Percentiles rank a stretch among this genome's conserved stretches.
phyloP scores from a whole-genome alignment of 2,888 invertebrate species.

The Strigamia crassipes region DNA sequence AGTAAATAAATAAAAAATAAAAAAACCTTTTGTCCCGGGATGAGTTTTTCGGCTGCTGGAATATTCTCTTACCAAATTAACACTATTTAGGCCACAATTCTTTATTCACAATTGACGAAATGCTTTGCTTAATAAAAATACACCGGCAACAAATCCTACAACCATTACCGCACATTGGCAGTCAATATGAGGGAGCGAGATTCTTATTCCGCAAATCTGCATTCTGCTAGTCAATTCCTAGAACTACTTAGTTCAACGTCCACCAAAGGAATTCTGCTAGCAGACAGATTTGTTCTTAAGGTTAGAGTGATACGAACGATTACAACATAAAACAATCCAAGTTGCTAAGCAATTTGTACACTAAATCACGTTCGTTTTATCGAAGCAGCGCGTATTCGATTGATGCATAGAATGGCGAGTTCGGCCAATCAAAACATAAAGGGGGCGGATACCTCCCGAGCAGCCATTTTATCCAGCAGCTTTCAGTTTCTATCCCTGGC shows the following conservation, averaged over 20 bases:
- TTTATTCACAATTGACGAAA: conserved; percentile 14
- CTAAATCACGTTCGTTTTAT: background rate
- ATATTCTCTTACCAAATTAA: background rate
- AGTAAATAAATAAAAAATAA: background rate
- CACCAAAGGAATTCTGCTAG: background rate
- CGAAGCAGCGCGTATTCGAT: background rate
- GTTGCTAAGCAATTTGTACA: background rate
- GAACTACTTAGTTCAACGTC: background rate
- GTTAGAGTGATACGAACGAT: background rate
- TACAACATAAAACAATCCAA: background rate
- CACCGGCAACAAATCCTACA: conserved; percentile 11
- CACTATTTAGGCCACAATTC: background rate
- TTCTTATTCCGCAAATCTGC: conserved; percentile 29
- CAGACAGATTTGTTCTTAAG: background rate
- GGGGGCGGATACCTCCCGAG: background rate
- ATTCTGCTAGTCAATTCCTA: conserved; percentile 5
- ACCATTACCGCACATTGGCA: conserved; percentile 44
- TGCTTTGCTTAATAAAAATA: conserved; percentile 12
- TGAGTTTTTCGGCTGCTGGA: background rate
- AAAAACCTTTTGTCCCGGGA: background rate
- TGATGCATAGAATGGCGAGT: background rate
- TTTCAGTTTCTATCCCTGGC: background rate
- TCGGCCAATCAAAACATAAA: background rate
- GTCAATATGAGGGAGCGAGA: conserved; percentile 19
- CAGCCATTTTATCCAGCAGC: background rate